phyloP scores from a whole-genome alignment of 2,797 vertebrate genomes.

The Lithobates pipiens region DNA sequence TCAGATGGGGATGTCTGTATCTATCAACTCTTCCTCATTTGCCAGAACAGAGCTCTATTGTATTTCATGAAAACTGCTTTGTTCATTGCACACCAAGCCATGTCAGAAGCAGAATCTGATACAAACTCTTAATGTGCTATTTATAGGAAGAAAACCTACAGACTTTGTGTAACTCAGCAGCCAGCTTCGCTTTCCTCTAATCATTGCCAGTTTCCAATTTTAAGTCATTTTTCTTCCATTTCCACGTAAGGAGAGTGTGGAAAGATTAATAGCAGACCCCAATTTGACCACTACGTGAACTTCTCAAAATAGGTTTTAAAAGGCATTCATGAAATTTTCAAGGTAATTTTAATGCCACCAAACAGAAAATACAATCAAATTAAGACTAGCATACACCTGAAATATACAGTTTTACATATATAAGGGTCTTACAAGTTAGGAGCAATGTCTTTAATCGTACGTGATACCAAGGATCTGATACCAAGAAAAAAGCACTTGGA shows the following conservation, averaged over 20 bases:
- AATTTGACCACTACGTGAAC: constrained; percentile 28
- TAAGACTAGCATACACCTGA: not conserved
- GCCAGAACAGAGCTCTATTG: constrained; percentile 80
- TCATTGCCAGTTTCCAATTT: constrained; percentile 63
- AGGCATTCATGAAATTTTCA: constrained; percentile 28
- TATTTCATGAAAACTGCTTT: constrained; percentile 81
- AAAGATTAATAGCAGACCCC: constrained; percentile 57
- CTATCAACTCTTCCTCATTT: constrained; percentile 87
- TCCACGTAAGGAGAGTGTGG: constrained; percentile 52
- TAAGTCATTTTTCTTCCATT: constrained; percentile 59
- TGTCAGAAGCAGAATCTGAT: constrained; percentile 78
- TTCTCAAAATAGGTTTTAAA: constrained; percentile 13
- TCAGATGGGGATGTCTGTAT: constrained; percentile 78
- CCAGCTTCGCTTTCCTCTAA: constrained; percentile 60
- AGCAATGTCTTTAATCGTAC: no score
- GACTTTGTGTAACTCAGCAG: constrained; percentile 61
- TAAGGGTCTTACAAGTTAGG: no score
- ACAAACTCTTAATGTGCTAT: constrained; percentile 79
- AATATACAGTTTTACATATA: not conserved
- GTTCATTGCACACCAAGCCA: constrained; percentile 72
- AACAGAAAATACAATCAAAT: not conserved
- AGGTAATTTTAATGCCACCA: constrained; percentile 51
- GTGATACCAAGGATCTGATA: no score
- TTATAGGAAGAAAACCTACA: constrained; percentile 66
- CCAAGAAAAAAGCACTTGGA: no score